Percentiles rank a stretch among this genome's conserved stretches.
These are phyloP conservation scores for Magallana nippona DNA, from an alignment of 2,888 invertebrate species.

Conservation along the genomic window DNA sequence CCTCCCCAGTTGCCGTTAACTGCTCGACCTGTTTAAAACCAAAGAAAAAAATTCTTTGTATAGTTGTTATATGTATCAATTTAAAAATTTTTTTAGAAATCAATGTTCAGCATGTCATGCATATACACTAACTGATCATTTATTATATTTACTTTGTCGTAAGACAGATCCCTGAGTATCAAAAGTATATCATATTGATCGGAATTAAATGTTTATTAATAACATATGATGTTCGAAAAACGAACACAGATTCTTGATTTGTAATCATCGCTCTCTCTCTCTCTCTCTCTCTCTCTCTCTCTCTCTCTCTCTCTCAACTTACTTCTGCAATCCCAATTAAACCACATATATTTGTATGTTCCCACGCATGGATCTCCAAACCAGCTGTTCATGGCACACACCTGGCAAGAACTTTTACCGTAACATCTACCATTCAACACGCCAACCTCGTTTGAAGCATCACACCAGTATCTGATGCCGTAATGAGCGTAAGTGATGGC, in stretches of 20 bases:
- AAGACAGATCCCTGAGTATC: too few species aligned
- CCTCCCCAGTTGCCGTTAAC: slow-evolving; percentile 40
- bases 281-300: too few species aligned
- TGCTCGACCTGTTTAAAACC: neutral
- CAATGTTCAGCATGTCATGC: too few species aligned
- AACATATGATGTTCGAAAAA: too few species aligned
- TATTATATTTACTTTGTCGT: too few species aligned
- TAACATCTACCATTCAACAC: neutral
- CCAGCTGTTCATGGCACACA: slow-evolving; percentile 12
- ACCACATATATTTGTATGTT: slow-evolving; percentile 29
- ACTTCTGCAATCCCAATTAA: slow-evolving; percentile 7
- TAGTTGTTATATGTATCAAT: too few species aligned
- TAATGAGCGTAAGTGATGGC: slow-evolving; percentile 2
- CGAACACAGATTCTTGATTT: too few species aligned
- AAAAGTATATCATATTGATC: too few species aligned
- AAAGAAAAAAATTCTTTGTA: neutral
- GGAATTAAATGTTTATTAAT: too few species aligned
- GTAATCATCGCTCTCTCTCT: too few species aligned
- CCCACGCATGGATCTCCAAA: slow-evolving; percentile 7
- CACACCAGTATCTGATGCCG: slow-evolving; percentile 17
- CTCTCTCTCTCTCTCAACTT: neutral
- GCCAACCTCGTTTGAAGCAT: neutral
- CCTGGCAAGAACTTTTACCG: neutral
- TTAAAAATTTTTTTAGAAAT: too few species aligned
- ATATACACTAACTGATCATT: too few species aligned